A percentile compares a stretch with the other conserved stretches of the same genome.
phyloP scores from a whole-genome alignment of 2,113 vertebrate genomes.

The Zosterops borbonicus region DNA sequence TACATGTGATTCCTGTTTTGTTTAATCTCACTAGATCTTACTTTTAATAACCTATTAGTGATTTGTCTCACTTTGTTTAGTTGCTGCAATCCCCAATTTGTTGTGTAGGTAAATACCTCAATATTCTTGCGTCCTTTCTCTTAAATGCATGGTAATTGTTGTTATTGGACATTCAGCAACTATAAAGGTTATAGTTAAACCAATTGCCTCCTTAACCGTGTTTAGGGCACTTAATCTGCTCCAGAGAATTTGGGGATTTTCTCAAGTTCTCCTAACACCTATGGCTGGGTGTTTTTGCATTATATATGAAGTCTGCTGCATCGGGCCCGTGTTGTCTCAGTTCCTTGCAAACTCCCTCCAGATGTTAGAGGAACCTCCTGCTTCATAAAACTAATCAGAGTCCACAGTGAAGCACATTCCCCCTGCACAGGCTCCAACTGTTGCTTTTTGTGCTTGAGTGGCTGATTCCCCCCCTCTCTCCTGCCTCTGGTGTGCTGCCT shows the following conservation, averaged over 20 bases:
- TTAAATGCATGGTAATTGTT: not conserved
- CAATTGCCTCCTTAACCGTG: not conserved
- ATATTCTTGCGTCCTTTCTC: not conserved
- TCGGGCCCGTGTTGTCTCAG: not conserved
- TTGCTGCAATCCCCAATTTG: not conserved
- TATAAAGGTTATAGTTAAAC: not conserved
- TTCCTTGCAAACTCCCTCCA: conserved; percentile 5
- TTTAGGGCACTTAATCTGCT: conserved; percentile 9
- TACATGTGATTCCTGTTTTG: not conserved
- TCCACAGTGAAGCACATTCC: not conserved
- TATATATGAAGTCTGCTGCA: not conserved
- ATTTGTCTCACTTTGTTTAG: not conserved
- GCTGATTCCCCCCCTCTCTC: not conserved
- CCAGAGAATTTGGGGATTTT: not conserved
- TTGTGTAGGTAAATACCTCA: not conserved
- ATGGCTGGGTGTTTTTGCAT: not conserved
- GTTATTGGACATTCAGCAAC: not conserved
- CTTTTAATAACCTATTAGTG: not conserved
- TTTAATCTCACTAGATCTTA: not conserved
- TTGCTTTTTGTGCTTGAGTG: conserved; percentile 13
- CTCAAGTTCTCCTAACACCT: conserved; percentile 14
- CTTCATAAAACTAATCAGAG: conserved; percentile 36
- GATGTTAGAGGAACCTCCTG: conserved; percentile 23
- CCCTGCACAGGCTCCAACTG: not conserved
- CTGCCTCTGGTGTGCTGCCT: conserved; percentile 36